These are phyloP conservation scores for Eptesicus fuscus DNA, from an alignment of 2,113 vertebrate species.

Conservation along the genomic window DNA sequence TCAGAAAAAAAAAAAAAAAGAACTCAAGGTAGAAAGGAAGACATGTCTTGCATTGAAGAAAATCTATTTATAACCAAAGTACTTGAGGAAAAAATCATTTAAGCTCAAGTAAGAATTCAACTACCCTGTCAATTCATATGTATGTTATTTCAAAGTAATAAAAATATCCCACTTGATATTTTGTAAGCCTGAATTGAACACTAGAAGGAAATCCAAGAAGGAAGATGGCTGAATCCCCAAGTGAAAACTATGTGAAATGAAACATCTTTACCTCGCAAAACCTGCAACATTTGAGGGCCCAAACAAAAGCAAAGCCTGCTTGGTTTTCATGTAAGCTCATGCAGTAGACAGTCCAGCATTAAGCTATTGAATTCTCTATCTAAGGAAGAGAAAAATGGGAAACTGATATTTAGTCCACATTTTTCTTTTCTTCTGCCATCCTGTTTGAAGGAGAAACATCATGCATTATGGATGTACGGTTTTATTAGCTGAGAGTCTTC, in stretches of 20 bases:
- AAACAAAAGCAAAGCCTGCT: not conserved
- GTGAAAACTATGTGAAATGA: not conserved
- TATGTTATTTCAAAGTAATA: not conserved
- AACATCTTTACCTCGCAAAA: not conserved
- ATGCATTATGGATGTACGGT: not conserved
- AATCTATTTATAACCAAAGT: not conserved
- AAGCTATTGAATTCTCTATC: conserved; percentile 4
- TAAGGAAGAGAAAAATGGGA: not conserved
- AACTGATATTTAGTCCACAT: not conserved
- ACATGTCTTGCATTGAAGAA: not conserved
- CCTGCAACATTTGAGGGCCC: not conserved
- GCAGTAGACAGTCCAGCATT: not conserved
- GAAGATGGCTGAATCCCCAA: not conserved
- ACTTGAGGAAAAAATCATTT: conserved; percentile 11
- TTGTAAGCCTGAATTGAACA: not conserved
- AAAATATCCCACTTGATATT: not conserved
- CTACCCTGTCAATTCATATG: not conserved
- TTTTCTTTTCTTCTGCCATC: conserved; percentile 31
- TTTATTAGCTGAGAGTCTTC: not conserved
- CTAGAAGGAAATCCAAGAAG: not conserved
- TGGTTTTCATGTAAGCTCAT: not conserved
- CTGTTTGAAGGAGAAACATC: conserved; percentile 1
- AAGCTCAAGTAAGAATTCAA: not conserved
- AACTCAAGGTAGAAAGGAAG: not conserved
- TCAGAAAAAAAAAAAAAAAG: not conserved